Percentiles rank a stretch among this genome's conserved stretches.
These are phyloP conservation scores for Slavum lentiscoides DNA, from an alignment of 2,888 invertebrate species.

Conservation along the genomic window DNA sequence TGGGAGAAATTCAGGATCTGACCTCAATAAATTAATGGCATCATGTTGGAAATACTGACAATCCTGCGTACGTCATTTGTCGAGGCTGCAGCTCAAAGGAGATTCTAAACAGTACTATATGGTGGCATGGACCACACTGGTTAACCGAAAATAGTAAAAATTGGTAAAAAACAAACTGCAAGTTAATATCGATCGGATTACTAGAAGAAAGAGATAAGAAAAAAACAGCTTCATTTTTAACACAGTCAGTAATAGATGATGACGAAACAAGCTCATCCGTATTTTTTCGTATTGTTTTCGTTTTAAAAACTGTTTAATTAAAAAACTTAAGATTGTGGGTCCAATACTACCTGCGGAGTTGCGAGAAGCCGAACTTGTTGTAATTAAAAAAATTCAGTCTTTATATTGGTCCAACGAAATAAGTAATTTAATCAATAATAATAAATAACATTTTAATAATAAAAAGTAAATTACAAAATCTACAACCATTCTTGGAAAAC, in stretches of 20 bases:
- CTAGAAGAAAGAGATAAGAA: not conserved
- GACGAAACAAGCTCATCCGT: not conserved
- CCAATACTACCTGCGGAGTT: not conserved
- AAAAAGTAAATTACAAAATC: not conserved
- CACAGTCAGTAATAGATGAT: not conserved
- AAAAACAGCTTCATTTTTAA: not conserved
- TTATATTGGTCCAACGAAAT: not conserved
- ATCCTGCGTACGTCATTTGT: not conserved
- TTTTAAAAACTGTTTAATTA: not conserved
- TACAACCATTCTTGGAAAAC: not conserved
- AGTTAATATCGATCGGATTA: not conserved
- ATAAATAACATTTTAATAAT: not conserved
- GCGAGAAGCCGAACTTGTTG: not conserved
- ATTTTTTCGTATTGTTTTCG: not conserved
- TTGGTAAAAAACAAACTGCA: not conserved
- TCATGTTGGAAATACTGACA: not conserved
- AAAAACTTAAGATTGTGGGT: not conserved
- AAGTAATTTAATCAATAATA: not conserved
- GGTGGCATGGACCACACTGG: not conserved
- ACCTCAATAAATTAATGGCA: not conserved
- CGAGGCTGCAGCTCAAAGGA: not conserved
- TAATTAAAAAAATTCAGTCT: not conserved
- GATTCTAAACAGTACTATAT: not conserved
- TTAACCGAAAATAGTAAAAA: not conserved
- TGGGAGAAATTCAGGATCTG: not conserved